These are phyloP conservation scores for Noctua janthina DNA, from an alignment of 2,888 invertebrate species.

Conservation along the genomic window DNA sequence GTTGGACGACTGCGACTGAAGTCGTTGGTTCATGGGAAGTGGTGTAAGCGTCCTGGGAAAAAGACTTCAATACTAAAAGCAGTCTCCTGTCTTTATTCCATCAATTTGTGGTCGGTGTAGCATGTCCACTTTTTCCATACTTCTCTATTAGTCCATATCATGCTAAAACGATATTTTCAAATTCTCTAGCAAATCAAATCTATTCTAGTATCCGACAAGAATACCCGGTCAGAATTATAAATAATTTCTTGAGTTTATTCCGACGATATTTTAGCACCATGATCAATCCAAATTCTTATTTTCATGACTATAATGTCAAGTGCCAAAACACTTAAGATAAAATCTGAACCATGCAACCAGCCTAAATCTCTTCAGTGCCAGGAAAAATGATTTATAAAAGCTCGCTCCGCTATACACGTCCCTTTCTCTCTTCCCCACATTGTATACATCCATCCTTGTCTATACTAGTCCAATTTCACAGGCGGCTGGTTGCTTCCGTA, in stretches of 20 bases:
- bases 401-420: constrained; percentile 74
- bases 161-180: not conserved
- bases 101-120: not conserved
- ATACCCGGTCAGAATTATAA: not conserved
- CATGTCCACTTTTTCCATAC: not conserved
- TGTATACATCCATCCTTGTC: constrained; percentile 75
- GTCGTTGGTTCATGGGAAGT: not conserved
- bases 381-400: constrained; percentile 90
- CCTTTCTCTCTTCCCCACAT: constrained; percentile 67
- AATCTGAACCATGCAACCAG: constrained; percentile 68
- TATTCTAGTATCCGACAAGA: not conserved
- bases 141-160: not conserved
- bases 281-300: not conserved
- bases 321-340: constrained; percentile 14
- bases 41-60: not conserved
- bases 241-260: not conserved
- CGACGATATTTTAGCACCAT: not conserved
- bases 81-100: not conserved
- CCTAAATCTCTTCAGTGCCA: constrained; percentile 83
- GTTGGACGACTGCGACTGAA: constrained; percentile 52
- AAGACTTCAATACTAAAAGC: not conserved
- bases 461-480: constrained; percentile 88
- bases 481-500: constrained; percentile 85
- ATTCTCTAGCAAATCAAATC: not conserved
- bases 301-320: not conserved